These are phyloP conservation scores for Tetraneura akinire DNA, from an alignment of 1,140 invertebrate species.

Conservation along the genomic window DNA sequence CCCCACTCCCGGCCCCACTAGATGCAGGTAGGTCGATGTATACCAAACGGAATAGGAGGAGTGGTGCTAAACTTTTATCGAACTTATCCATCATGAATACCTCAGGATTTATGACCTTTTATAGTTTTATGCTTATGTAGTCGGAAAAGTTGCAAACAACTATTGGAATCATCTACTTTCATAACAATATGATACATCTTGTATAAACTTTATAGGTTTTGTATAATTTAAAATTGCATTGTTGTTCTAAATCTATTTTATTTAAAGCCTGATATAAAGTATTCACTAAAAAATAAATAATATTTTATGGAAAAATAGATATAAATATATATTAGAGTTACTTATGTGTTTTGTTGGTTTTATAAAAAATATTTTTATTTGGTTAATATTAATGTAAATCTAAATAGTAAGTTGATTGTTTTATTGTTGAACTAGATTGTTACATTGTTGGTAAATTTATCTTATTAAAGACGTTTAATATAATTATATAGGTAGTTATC, in stretches of 20 bases:
- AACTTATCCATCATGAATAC: slow-evolving; percentile 41
- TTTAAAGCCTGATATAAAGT: no score
- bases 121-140: slow-evolving; percentile 39
- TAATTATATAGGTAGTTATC: no score
- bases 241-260: not conserved
- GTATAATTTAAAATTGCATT: slow-evolving; percentile 4
- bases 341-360: no score
- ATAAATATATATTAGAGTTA: no score
- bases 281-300: no score
- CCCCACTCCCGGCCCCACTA: not conserved
- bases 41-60: not conserved
- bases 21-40: slow-evolving; percentile 3
- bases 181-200: slow-evolving; percentile 27
- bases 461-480: no score
- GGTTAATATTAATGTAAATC: no score
- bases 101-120: slow-evolving; percentile 40
- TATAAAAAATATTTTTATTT: no score
- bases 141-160: slow-evolving; percentile 30
- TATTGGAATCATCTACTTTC: slow-evolving; percentile 36
- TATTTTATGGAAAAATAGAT: no score
- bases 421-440: no score
- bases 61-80: slow-evolving; percentile 38
- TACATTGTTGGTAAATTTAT: no score
- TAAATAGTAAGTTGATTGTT: no score
- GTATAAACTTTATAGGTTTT: slow-evolving; percentile 15